Base-by-base conservation (phyloP, 2,113 vertebrate genomes). In the Menura novaehollandiae region DNA sequence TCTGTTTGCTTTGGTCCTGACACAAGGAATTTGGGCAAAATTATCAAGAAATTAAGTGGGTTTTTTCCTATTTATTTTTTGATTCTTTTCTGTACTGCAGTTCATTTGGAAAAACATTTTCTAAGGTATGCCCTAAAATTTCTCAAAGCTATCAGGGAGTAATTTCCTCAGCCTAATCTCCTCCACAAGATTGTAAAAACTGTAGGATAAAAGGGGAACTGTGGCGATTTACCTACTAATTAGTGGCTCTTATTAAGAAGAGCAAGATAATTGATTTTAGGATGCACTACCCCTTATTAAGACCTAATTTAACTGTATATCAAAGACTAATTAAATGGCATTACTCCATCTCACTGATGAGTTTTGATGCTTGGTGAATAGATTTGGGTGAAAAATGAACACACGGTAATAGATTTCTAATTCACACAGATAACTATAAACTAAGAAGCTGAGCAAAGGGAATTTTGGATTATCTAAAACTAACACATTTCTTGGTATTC, bases 271-370 rank as follows among this genome's bases (percentile, higher is more conserved):
- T 98, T 98, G 98, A 98, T 98, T 98, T 98, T 97, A 98, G 98
- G 96, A 98, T 98, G 97, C 97, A 98, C 97, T 98, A 98, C 97
- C 97, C 97, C 98, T 98, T 98, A 98, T 98, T 98, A 98, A 98
- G 98, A 97, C 97, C 98, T 98, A 98, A 98, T 98, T 98, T 98
- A 98, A 97, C 98, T 98, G 98, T 98, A 98, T 98, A 98, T 98
- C 98, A 98, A 98, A 98, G 97, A 98, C 98, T 98, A 98, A 98
- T 98, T 98, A 98, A 98, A 98, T 98, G 97, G 98, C 98, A 98
- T 98, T 98, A 98, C 98, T 98, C 97, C 97, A 98, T 98, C 97
- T 98, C 97, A 97, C 97, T 98, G 98, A 98, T 98, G 97, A 98
- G 97, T 98, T 98, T 96, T 98, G 97, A 98, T 98, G 97, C 94